These are phyloP conservation scores for Squalus acanthias DNA, from an alignment of 2,797 vertebrate genomes.

Conservation along the genomic window DNA sequence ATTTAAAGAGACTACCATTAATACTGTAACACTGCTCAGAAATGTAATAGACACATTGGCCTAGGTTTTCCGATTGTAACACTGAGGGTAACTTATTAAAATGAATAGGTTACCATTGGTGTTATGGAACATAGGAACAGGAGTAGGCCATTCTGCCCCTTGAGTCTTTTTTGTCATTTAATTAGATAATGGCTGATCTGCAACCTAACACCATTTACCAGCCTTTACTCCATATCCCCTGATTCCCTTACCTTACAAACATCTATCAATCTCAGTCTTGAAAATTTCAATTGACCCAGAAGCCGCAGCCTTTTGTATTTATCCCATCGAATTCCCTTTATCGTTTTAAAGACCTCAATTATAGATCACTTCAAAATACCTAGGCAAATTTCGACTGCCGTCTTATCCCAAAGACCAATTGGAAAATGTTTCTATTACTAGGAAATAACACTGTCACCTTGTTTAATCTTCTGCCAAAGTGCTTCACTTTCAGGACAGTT, in stretches of 20 bases:
- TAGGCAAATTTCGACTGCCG: not conserved
- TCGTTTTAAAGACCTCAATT: not conserved
- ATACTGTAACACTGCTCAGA: not conserved
- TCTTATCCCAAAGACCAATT: not conserved
- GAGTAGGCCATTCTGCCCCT: not conserved
- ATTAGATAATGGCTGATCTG: not conserved
- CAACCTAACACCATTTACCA: not conserved
- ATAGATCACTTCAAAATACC: not conserved
- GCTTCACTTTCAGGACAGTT: conserved; percentile 29
- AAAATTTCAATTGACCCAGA: not conserved
- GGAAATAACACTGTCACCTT: conserved; percentile 11
- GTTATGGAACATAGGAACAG: not conserved
- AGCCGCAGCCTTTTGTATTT: not conserved
- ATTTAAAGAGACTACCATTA: not conserved
- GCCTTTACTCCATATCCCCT: not conserved
- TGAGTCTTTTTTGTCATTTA: not conserved
- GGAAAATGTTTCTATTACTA: not conserved
- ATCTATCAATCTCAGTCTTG: not conserved
- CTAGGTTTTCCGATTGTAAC: not conserved
- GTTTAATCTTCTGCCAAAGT: conserved; percentile 9
- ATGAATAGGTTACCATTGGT: not conserved
- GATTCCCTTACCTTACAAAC: not conserved
- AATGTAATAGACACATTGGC: too few relatives aligned
- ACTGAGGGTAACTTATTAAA: not conserved
- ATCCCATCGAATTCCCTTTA: not conserved